Base-by-base conservation (phyloP, 2,888 invertebrate species). In the Drosophila recens region DNA sequence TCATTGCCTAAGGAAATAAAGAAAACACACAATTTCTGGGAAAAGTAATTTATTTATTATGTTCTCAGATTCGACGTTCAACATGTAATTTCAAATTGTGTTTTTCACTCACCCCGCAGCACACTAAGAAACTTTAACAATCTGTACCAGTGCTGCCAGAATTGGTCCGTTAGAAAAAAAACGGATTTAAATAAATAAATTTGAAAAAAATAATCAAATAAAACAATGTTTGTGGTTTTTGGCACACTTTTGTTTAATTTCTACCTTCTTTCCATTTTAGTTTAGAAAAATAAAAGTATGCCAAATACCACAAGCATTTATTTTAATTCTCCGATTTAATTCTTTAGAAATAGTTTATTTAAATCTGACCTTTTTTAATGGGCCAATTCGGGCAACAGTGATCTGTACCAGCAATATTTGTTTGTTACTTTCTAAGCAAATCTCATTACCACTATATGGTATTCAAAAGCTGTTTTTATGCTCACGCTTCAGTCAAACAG, bases 401-500 rank as follows among this genome's bases (percentile, higher is more conserved):
- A 66, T 63, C 34, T 61, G 42, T 51, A 52, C 66, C 62, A 62
- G 42, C 52, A 56, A 40, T 33, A 33, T 51, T n/a, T 11, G 40
- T 46, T 17, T 40, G 15, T 45, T 48, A 53, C 45, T 45, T 38
- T 66, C 20, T 38, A 46, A 46, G 54, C 49, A 71, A 46, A 15
- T 66, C 11, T 56, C 42, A 51, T 48, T 6, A 13, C 17, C n/a
- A 17, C 11, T 51, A 42, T 57, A 46, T 45, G 23, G 34, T 48
- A 20, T 61, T 62, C 34, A 38, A 52, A 61, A 62, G 43, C 46
- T 48, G 40, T 51, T 75, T 33, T 42, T 42, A 57, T 76, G 72
- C 73, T 76, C 82, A 72, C 68, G 53, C 72, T 76, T 83, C 82
- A 83, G 82, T 83, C 82, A 87, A 87, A 76, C 67, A 34, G 36